A percentile compares a stretch with the other conserved stretches of the same genome.
Conservation (phyloP, 2,797 vertebrate species). For the Pipistrellus pygmaeus region DNA sequence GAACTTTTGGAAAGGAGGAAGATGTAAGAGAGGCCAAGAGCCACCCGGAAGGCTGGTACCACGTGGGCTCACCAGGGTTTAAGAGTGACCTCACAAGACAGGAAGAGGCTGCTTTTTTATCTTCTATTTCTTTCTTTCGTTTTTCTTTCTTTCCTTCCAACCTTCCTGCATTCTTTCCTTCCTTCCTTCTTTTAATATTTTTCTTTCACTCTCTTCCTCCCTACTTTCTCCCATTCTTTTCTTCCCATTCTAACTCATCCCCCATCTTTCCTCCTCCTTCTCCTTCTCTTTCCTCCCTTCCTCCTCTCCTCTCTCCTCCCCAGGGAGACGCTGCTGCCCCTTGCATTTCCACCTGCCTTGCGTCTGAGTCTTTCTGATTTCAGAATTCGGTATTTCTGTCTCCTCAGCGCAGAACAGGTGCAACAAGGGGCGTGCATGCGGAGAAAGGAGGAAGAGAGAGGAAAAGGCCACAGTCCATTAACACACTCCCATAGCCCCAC, state of each 20-base stretch:
- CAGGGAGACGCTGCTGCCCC: not conserved
- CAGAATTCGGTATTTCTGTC: not conserved
- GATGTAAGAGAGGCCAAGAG: not conserved
- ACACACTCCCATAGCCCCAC: too few relatives aligned
- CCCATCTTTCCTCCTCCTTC: not conserved
- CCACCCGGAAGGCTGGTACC: conserved; percentile 71
- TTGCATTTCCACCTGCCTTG: not conserved
- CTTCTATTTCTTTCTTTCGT: not conserved
- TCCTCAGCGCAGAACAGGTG: not conserved
- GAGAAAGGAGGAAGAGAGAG: not conserved
- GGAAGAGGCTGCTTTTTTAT: not conserved
- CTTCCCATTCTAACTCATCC: too few relatives aligned
- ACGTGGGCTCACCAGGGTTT: conserved; percentile 77
- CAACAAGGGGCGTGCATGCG: not conserved
- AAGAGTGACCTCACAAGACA: conserved; percentile 74
- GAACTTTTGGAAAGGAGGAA: conserved; percentile 29
- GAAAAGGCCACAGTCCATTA: not conserved
- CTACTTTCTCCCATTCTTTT: not conserved
- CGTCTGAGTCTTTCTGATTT: not conserved
- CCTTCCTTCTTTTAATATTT: too few relatives aligned
- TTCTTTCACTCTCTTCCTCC: not conserved
- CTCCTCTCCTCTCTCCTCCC: not conserved
- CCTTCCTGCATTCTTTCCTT: not conserved
- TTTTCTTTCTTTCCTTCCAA: conserved; percentile 58
- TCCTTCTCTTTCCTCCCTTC: not conserved